phyloP scores from a whole-genome alignment of 2,797 vertebrate species.

The Eulemur rubriventer region DNA sequence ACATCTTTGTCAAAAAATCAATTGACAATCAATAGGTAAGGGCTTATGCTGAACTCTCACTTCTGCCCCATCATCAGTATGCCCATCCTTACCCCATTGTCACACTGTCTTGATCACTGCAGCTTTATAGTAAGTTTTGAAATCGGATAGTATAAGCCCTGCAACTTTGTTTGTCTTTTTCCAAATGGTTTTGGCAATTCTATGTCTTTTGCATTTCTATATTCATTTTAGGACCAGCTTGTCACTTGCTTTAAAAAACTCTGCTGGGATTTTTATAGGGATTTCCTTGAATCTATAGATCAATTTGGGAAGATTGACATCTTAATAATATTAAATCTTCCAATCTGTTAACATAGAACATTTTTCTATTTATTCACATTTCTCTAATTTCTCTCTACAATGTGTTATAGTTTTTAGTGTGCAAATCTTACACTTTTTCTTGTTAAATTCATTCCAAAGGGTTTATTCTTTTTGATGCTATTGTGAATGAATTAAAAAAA shows the following conservation, averaged over 20 bases:
- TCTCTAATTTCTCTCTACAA: not conserved
- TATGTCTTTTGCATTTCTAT: not conserved
- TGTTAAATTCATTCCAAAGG: not conserved
- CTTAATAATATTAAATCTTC: not conserved
- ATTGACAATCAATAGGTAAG: fast-evolving
- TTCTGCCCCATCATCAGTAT: not conserved
- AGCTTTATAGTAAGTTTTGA: not conserved
- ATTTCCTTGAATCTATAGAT: not conserved
- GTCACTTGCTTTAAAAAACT: not conserved
- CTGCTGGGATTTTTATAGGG: not conserved
- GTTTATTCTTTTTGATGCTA: not conserved
- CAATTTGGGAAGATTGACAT: not conserved
- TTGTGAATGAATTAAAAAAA: not conserved
- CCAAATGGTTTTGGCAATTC: not conserved
- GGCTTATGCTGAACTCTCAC: not conserved
- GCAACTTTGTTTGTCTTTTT: not conserved
- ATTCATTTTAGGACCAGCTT: not conserved
- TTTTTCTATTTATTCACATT: not conserved
- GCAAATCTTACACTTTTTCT: not conserved
- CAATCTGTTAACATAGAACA: not conserved
- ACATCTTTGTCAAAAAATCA: not conserved
- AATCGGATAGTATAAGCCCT: not conserved
- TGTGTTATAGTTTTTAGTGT: not conserved
- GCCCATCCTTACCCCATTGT: fast-evolving
- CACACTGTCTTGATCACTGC: not conserved